Conservation (phyloP, 2,888 invertebrate species). For the Cantharis nigra region DNA sequence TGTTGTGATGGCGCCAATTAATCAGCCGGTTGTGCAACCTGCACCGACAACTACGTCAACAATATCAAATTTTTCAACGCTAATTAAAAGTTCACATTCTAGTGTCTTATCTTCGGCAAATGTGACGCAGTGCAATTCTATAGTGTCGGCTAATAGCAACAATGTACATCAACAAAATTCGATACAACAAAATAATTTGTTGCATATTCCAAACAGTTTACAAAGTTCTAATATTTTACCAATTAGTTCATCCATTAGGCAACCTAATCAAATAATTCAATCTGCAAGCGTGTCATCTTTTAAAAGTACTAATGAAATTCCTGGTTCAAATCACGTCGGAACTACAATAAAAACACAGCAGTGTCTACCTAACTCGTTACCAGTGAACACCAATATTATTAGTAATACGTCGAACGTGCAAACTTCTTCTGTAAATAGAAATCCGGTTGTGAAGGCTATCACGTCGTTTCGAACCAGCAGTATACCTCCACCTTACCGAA, state of each 20-base stretch:
- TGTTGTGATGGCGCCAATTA: constrained; percentile 8
- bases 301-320: constrained; percentile 8
- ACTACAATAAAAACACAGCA: constrained; percentile 8
- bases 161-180: not conserved
- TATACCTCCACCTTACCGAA: constrained; percentile 22
- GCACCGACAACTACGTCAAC: constrained; percentile 11
- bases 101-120: constrained; percentile 12
- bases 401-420: constrained; percentile 1
- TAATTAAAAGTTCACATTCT: constrained; percentile 22
- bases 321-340: constrained; percentile 2
- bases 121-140: constrained; percentile 25
- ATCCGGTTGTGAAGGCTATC: constrained; percentile 39
- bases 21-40: constrained; percentile 18
- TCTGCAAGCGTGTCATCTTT: not conserved
- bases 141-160: constrained; percentile 14
- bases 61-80: constrained; percentile 20
- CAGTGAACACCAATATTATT: not conserved
- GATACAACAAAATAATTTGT: constrained; percentile 11
- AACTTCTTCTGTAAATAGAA: constrained; percentile 5
- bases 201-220: constrained; percentile 8
- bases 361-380: constrained; percentile 7
- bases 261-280: constrained; percentile 10
- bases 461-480: constrained; percentile 56
- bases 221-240: constrained; percentile 6
- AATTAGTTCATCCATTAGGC: constrained; percentile 6